Percentiles rank a stretch among this genome's conserved stretches.
These are phyloP conservation scores for Xiphorhynchus elegans DNA, from an alignment of 2,113 vertebrate species.

Conservation along the genomic window DNA sequence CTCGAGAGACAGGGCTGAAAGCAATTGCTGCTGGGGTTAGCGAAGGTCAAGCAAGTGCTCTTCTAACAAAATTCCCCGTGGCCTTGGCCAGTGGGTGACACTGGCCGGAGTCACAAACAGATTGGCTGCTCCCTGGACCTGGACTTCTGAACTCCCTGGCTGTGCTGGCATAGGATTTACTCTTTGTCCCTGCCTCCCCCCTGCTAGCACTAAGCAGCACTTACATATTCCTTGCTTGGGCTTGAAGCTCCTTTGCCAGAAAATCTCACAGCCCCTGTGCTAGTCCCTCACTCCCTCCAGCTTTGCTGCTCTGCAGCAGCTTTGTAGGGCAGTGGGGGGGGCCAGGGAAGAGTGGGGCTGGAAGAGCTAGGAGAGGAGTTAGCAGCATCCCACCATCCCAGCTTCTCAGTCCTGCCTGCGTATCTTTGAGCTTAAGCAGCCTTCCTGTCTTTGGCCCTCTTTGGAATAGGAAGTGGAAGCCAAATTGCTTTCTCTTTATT, in stretches of 20 bases:
- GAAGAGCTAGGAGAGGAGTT: not conserved
- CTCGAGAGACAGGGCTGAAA: not conserved
- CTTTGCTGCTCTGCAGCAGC: not conserved
- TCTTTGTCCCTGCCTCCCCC: not conserved
- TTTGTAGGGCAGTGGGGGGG: not conserved
- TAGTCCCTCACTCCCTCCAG: not conserved
- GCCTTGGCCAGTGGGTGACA: not conserved
- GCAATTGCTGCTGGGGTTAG: not conserved
- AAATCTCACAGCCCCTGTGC: not conserved
- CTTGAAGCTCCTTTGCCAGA: not conserved
- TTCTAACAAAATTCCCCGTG: not conserved
- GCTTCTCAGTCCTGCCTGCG: not conserved
- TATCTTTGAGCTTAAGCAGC: not conserved
- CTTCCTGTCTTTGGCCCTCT: not conserved
- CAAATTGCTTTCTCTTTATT: not conserved
- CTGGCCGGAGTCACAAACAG: rapidly evolving
- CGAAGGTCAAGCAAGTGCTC: not conserved
- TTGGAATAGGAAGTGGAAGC: not conserved
- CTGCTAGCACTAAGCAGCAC: not conserved
- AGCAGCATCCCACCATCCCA: not conserved
- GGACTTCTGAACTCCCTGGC: not conserved
- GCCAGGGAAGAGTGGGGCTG: not conserved
- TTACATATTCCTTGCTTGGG: not conserved
- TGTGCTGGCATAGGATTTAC: not conserved
- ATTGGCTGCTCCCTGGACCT: too few species aligned